These are phyloP conservation scores for Phyto melanocephala DNA, from an alignment of 2,888 invertebrate species.

Conservation along the genomic window DNA sequence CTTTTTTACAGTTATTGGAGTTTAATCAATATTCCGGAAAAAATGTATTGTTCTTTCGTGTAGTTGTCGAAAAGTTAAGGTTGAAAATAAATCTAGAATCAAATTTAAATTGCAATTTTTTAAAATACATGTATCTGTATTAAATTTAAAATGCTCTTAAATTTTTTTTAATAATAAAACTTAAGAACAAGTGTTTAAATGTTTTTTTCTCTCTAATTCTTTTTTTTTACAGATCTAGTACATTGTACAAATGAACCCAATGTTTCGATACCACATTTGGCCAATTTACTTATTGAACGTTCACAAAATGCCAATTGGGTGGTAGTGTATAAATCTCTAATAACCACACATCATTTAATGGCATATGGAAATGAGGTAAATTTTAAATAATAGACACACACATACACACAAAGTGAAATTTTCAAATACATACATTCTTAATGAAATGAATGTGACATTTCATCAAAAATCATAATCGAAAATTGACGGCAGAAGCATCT, in stretches of 20 bases:
- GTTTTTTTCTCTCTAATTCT: slow-evolving; percentile 31
- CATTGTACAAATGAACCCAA: slow-evolving; percentile 99
- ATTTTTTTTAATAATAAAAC: no score
- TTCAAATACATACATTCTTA: neutral
- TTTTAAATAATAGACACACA: slow-evolving; percentile 40
- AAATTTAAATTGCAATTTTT: no score
- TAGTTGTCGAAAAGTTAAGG: no score
- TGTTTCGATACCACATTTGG: slow-evolving; percentile 99
- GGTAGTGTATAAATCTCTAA: slow-evolving; percentile 98
- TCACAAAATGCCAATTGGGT: slow-evolving; percentile 99
- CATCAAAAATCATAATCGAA: neutral
- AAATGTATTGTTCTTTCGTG: no score
- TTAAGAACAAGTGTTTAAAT: no score
- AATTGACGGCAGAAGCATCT: neutral
- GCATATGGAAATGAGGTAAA: slow-evolving; percentile 99
- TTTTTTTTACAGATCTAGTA: slow-evolving; percentile 91
- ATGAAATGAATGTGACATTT: neutral
- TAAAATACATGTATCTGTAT: no score
- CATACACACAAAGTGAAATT: neutral
- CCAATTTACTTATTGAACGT: slow-evolving; percentile 97
- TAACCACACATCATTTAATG: slow-evolving; percentile 99
- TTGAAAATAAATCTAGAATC: no score
- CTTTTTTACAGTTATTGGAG: no score
- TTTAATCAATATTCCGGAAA: no score
- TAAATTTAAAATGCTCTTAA: no score